Base-by-base conservation (phyloP, 2,797 vertebrate genomes). In the Gallirallus australis region DNA sequence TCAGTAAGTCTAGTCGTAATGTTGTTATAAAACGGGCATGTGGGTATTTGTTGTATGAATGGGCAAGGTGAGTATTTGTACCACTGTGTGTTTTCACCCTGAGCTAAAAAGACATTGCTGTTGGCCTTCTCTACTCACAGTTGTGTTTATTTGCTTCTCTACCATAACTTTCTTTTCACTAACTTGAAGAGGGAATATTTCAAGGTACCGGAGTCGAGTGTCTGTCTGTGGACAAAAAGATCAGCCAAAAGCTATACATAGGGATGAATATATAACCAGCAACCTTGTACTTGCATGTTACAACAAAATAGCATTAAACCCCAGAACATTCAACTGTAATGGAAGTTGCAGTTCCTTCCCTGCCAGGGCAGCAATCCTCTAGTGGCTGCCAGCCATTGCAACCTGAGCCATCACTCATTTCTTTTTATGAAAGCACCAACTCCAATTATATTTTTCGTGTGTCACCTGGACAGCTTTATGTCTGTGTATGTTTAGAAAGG, bases 401-500 rank as follows among this genome's bases (percentile, higher is more conserved):
- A 79, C 66, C 81, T 94, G 93, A 94, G 71, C 7, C 4, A 94
- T 42, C 77, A 91, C 86, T 96, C 89, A 96, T 94, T 97, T 97
- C 88, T 82, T 82, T 95, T 90, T 77, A 84, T 71, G 90, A 93
- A 93, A 80, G 64, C 63, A 80, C 60, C 77, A 54, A 33, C 77
- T 77, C 90, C 90, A 72, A 12, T 91, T 93, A 57, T 73, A 66
- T 79, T 93, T 95, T 88, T 65, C 42, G 31, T n/a, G n/a, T 89
- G 78, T 94, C 91, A 94, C 93, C 91, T 94, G 82, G 50, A 60
- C 65, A 47, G 73, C 68, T 81, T 93, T 73, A 16, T 56, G 64
- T 90, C 77, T 81, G 80, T 77, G 75, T 60, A 56, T 89, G 11
- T 82, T 82, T 96, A 82, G 88, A 52, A 89, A 79, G 47, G 86